A percentile compares a stretch with the other conserved stretches of the same genome.
Conservation (phyloP, 2,888 invertebrate genomes). For the Vanessa cardui region DNA sequence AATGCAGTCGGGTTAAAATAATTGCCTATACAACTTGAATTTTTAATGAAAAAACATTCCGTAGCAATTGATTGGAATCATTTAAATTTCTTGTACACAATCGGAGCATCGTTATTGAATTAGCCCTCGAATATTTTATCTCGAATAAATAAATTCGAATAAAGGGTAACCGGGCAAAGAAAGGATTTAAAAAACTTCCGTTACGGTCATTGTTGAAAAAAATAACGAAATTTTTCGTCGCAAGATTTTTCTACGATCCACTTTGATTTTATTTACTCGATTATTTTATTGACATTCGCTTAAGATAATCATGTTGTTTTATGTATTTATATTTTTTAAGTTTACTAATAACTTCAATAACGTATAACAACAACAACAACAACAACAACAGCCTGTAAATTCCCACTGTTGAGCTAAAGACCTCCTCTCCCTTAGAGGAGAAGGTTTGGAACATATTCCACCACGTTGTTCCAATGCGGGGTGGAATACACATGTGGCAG, state of each 20-base stretch:
- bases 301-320: no score
- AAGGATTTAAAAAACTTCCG: conserved; percentile 44
- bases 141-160: conserved; percentile 65
- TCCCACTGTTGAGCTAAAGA: no score
- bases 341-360: no score
- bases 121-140: conserved; percentile 71
- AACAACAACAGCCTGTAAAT: no score
- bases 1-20: conserved; percentile 56
- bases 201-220: conserved; percentile 40
- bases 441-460: no score
- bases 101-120: conserved; percentile 68
- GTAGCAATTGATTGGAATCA: conserved; percentile 74
- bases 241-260: conserved; percentile 29
- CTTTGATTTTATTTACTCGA: conserved; percentile 7
- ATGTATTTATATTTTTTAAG: no score
- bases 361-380: no score
- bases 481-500: no score
- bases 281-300: not conserved
- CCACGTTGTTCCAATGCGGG: no score
- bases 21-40: conserved; percentile 74
- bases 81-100: conserved; percentile 77
- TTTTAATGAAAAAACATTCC: conserved; percentile 74
- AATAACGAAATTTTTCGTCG: conserved; percentile 36
- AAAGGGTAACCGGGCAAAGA: conserved; percentile 52
- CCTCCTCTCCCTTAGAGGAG: no score